Evolutionary conservation across 2,888 invertebrate species (phyloP), one percentile per base, ranked within the genome.

Genomic region (Pristionchus exspectatus): DNA sequence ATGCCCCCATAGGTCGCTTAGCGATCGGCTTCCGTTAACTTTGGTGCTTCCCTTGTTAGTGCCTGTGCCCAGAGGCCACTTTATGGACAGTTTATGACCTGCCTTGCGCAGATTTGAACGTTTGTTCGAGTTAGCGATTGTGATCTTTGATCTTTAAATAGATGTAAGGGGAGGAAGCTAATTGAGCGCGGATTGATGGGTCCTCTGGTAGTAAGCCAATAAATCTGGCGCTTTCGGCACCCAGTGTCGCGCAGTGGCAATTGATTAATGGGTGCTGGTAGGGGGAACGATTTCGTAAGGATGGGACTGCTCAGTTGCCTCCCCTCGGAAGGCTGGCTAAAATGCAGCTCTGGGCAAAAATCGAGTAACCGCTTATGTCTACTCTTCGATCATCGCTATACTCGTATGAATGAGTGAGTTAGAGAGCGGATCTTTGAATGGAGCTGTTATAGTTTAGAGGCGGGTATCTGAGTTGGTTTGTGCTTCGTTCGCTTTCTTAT

Each of bases 11-110:
- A n/a, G n/a, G n/a, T n/a, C n/a, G n/a, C n/a, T n/a, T n/a, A n/a
- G n/a, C n/a, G n/a, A n/a, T n/a, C n/a, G n/a, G n/a, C n/a, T n/a
- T n/a, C n/a, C n/a, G n/a, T n/a, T n/a, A n/a, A n/a, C n/a, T n/a
- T n/a, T n/a, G n/a, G n/a, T n/a, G n/a, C n/a, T n/a, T n/a, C n/a
- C n/a, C n/a, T n/a, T n/a, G n/a, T n/a, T n/a, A n/a, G n/a, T n/a
- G n/a, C n/a, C n/a, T n/a, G n/a, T n/a, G n/a, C n/a, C 63, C 63
- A 38, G 21, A 33, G 38, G 74, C 74, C 38, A 10, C n/a, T 33
- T 74, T 33, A 74, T 74, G n/a, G n/a, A n/a, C n/a, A n/a, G n/a
- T 74, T 74, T 74, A 74, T 74, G 74, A 74, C 38, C 33, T 74
- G 38, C 74, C 74, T 18, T 44, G 74, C 38, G 74, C 24, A 12